Evolutionary conservation across 2,888 invertebrate species (phyloP).

Genomic region (Entomobrya proxima): DNA sequence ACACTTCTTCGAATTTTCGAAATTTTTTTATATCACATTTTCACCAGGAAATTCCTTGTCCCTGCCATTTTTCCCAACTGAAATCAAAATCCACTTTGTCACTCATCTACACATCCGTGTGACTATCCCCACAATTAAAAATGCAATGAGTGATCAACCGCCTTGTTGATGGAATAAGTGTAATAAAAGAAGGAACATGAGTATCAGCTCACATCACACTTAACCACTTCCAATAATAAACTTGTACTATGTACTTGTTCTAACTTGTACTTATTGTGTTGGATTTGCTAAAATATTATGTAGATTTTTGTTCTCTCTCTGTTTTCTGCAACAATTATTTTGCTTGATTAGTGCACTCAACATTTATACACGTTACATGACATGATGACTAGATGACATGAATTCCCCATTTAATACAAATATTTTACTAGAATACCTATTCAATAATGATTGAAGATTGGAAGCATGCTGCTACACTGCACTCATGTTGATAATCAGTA

Average conservation of each 20-base stretch:
- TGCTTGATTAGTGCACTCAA: not conserved
- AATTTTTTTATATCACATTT: too few relatives aligned
- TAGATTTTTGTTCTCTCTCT: too few relatives aligned
- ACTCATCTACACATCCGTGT: not conserved
- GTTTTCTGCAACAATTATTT: constrained; percentile 9
- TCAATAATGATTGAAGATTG: too few relatives aligned
- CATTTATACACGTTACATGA: not conserved
- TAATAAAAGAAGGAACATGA: not conserved
- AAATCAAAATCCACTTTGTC: not conserved
- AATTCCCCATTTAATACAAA: not conserved
- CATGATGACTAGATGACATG: not conserved
- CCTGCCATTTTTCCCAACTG: not conserved
- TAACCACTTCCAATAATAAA: constrained; percentile 7
- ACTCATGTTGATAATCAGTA: too few relatives aligned
- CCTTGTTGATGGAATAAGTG: not conserved
- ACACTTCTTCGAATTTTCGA: too few relatives aligned
- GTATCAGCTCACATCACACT: not conserved
- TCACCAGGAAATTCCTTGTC: not conserved
- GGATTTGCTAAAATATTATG: not conserved
- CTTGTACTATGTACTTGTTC: too few relatives aligned
- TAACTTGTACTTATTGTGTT: not conserved
- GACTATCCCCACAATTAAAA: constrained; percentile 1
- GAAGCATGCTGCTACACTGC: too few relatives aligned
- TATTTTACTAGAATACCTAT: too few relatives aligned
- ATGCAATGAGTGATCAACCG: constrained; percentile 36